Conservation (phyloP, 2,113 vertebrate genomes). For the Nibea coibor region DNA sequence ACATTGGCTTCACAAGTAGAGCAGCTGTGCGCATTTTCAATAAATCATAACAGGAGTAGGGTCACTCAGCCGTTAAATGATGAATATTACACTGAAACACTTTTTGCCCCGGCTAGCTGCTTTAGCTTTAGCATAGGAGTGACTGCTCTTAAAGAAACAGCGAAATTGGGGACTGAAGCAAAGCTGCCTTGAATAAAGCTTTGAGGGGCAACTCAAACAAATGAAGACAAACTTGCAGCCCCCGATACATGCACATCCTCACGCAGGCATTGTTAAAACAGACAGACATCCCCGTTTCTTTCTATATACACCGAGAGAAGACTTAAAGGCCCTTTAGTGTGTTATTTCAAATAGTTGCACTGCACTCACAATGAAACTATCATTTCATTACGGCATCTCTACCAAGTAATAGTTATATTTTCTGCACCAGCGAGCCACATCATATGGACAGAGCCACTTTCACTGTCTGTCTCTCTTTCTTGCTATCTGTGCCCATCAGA, state of each 20-base stretch:
- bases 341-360: conserved; percentile 39
- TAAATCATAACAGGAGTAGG: conserved; percentile 48
- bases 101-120: conserved; percentile 14
- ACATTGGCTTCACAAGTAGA: conserved; percentile 28
- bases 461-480: conserved; percentile 21
- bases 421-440: conserved; percentile 68
- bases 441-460: conserved; percentile 56
- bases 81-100: conserved; percentile 21
- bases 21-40: conserved; percentile 55
- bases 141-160: neutral
- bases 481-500: conserved; percentile 44
- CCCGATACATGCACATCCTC: neutral
- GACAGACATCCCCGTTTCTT: neutral
- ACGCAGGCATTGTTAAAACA: neutral
- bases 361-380: conserved; percentile 55
- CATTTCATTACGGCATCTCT: conserved; percentile 62
- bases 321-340: conserved; percentile 12
- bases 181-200: neutral
- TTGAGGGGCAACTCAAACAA: neutral
- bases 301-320: neutral
- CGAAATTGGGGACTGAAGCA: too few relatives aligned
- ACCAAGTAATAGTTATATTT: conserved; percentile 70
- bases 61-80: conserved; percentile 41
- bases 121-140: neutral
- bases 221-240: conserved; percentile 12